Conservation (phyloP, 2,797 vertebrate species). For the Muraenolepis orangiensis region DNA sequence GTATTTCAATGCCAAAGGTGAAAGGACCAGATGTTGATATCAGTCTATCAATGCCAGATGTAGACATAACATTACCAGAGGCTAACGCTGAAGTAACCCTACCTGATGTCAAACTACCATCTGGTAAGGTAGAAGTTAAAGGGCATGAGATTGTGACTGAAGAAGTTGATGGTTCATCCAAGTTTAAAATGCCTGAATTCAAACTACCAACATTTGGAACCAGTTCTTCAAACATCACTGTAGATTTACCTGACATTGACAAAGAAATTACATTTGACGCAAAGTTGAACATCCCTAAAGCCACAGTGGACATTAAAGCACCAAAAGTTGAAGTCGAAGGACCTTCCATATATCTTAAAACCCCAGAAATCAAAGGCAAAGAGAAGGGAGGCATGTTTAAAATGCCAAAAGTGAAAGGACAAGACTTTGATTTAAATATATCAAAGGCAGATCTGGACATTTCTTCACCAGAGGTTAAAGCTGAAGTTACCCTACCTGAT, state of each 20-base stretch:
- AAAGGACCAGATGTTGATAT: constrained; percentile 3
- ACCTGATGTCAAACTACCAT: background rate
- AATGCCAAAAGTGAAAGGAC: background rate
- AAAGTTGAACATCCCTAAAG: too few relatives aligned
- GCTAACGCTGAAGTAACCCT: background rate
- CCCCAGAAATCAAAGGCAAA: too few relatives aligned
- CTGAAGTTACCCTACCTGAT: background rate
- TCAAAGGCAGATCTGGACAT: background rate
- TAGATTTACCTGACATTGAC: too few relatives aligned
- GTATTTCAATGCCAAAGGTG: constrained; percentile 42
- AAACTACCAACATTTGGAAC: too few relatives aligned
- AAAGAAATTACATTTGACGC: too few relatives aligned
- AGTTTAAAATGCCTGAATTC: too few relatives aligned
- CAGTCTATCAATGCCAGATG: background rate
- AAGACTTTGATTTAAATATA: background rate
- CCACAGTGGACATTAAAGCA: background rate
- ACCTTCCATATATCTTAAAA: too few relatives aligned
- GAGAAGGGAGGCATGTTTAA: too few relatives aligned
- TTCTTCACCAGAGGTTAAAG: background rate
- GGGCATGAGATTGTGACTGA: background rate
- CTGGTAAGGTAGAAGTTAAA: background rate
- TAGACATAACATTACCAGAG: constrained; percentile 4
- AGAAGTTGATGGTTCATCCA: too few relatives aligned
- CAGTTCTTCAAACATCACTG: too few relatives aligned
- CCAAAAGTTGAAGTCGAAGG: background rate